phyloP scores from a whole-genome alignment of 2,113 vertebrate genomes.

The Xiphophorus hellerii region DNA sequence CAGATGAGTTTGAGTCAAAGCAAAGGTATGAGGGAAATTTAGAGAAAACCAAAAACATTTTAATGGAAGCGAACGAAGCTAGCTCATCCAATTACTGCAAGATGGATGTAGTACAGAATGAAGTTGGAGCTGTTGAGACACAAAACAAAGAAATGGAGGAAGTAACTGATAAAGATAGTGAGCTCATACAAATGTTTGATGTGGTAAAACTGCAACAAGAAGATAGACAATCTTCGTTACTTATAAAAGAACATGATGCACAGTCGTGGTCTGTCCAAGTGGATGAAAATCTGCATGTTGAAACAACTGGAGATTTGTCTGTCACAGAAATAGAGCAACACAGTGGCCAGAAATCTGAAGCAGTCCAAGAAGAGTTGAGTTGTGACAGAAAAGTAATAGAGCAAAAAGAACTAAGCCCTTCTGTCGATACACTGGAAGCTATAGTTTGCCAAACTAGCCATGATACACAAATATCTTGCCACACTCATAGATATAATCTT shows the following conservation, averaged over 20 bases:
- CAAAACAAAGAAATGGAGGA: slow-evolving; percentile 17
- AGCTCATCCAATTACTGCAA: slow-evolving; percentile 1
- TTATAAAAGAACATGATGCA: background rate
- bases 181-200: slow-evolving; percentile 7
- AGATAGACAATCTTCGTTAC: background rate
- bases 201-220: slow-evolving; percentile 5
- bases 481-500: slow-evolving; percentile 14
- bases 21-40: slow-evolving; percentile 21
- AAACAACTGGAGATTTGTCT: slow-evolving; percentile 9
- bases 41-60: slow-evolving; percentile 10
- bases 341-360: background rate
- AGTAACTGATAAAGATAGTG: slow-evolving; percentile 4
- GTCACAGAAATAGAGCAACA: slow-evolving; percentile 7
- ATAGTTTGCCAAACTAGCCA: slow-evolving; percentile 7
- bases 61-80: background rate
- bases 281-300: background rate
- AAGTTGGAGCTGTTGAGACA: slow-evolving; percentile 1
- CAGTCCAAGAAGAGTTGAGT: slow-evolving; percentile 9
- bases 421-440: slow-evolving; percentile 20
- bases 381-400: slow-evolving; percentile 11
- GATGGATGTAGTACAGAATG: background rate
- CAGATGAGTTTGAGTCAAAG: slow-evolving; percentile 7
- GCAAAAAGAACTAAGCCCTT: slow-evolving; percentile 20
- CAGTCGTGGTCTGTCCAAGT: slow-evolving; percentile 1
- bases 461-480: slow-evolving; percentile 15